phyloP scores from a whole-genome alignment of 2,888 invertebrate species.

The Drosophila ezoana region DNA sequence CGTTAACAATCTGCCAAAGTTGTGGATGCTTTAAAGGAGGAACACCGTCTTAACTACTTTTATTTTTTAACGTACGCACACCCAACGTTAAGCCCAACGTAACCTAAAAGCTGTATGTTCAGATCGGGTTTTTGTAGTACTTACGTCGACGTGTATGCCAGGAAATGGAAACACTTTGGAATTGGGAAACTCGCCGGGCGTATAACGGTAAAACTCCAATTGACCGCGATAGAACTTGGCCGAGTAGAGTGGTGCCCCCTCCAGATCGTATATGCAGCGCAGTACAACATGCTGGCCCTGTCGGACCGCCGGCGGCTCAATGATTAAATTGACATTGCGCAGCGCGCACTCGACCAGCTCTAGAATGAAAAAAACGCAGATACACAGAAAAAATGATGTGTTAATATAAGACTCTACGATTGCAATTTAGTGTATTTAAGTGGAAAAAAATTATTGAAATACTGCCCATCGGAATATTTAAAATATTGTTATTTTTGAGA shows the following conservation, averaged over 20 bases:
- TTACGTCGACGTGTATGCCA: conserved; percentile 93
- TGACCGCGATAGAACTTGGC: conserved; percentile 95
- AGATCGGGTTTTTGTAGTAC: conserved; percentile 83
- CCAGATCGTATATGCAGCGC: conserved; percentile 91
- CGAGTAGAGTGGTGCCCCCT: conserved; percentile 91
- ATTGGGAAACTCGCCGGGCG: conserved; percentile 90
- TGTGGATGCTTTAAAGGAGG: conserved; percentile 27
- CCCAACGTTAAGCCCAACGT: neutral
- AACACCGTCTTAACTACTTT: conserved; percentile 24
- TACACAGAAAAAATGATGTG: conserved; percentile 8
- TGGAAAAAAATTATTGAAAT: conserved; percentile 38
- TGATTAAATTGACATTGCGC: conserved; percentile 89
- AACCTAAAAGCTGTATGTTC: neutral
- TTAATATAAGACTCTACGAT: conserved; percentile 21
- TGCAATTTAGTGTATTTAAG: conserved; percentile 47
- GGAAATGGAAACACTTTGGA: conserved; percentile 90
- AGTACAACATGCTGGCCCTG: conserved; percentile 89
- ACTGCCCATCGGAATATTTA: conserved; percentile 19
- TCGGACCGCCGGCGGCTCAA: conserved; percentile 90
- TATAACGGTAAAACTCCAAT: conserved; percentile 93
- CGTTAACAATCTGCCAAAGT: conserved; percentile 51
- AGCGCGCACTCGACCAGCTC: conserved; percentile 87
- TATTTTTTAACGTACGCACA: conserved; percentile 23
- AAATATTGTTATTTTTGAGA: no score
- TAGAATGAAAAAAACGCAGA: conserved; percentile 53